phyloP scores from a whole-genome alignment of 37 sponge, comb jelly and placozoan species.

The Theonella swinhoei region DNA sequence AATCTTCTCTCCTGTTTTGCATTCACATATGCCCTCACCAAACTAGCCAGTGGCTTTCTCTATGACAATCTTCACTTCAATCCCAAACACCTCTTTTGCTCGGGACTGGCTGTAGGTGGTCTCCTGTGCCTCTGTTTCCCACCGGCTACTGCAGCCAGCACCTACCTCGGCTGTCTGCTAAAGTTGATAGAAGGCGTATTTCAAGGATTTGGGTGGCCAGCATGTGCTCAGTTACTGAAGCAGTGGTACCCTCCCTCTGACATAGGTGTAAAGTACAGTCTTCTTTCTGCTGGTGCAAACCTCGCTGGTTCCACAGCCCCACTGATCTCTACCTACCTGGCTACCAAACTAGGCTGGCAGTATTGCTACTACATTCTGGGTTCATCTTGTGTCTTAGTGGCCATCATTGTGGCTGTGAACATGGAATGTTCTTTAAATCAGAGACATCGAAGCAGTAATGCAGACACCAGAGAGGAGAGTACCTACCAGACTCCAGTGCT shows the following conservation, averaged over 20 bases:
- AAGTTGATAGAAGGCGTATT: conserved; percentile 5
- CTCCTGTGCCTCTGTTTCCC: conserved; percentile 23
- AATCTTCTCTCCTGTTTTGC: conserved; percentile 25
- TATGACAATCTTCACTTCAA: conserved; percentile 11
- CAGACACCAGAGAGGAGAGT: neutral
- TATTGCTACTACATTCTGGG: neutral
- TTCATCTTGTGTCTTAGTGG: neutral
- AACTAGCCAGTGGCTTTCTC: conserved; percentile 29
- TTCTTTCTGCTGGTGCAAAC: conserved; percentile 38
- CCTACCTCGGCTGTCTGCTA: neutral
- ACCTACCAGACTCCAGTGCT: neutral
- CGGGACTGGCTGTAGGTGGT: conserved; percentile 26
- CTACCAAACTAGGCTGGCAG: neutral
- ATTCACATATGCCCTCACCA: conserved; percentile 34
- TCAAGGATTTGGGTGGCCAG: conserved; percentile 57
- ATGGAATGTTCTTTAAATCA: no score
- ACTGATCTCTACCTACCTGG: conserved; percentile 6
- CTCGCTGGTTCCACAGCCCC: conserved; percentile 26
- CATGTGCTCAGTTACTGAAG: conserved; percentile 32
- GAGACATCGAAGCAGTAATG: neutral
- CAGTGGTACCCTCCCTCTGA: conserved; percentile 43
- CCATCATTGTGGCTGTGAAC: neutral
- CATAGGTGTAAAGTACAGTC: conserved; percentile 21
- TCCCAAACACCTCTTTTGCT: conserved; percentile 8
- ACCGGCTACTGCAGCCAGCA: neutral